Base-by-base conservation (phyloP, 2,113 vertebrate genomes). In the Mus spicilegus region DNA sequence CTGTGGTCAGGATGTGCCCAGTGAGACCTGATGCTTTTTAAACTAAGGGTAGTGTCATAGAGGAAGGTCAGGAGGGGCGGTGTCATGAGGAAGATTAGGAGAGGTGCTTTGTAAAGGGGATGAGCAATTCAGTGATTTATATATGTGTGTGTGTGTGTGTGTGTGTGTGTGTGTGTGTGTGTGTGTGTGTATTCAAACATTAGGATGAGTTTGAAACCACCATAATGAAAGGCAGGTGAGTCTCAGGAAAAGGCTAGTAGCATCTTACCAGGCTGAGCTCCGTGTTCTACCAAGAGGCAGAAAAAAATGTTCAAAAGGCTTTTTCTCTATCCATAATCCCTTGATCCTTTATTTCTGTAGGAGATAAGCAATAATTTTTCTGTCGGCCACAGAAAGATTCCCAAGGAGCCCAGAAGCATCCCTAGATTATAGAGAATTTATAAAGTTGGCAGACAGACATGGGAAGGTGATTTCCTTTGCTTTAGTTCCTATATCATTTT, bases 341-440 rank as follows among this genome's bases (percentile, higher is more conserved):
- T 95, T 97, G 95, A 97, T 93, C 92, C 88, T 95, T 94, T 89
- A 95, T 93, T 97, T 97, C 96, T 96, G 93, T 96, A 90, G 75
- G 36, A 91, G 90, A 96, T 98, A 93, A 67, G 72, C 20, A 51
- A 78, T 96, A 92, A 96, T 94, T 95, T 97, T 97, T 92, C 73
- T 86, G 84, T 70, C 67, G 61, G 93, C 90, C 82, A 95, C 20
- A 84, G 89, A 87, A 97, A 95, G 73, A 87, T 93, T 96, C 89
- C 77, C 96, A 42, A 95, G 86, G 94, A 95, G 10, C 36, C 65
- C 24, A 92, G 73, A 96, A 96, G 92, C 5, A 14, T 42, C 51
- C 78, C 67, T 78, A 92, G 93, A 97, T 97, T 97, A 96, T 30
- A 11, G 70, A 82, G 90, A 94, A 95, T 97, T 97, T 95, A 96